phyloP scores from a whole-genome alignment of 2,797 vertebrate genomes.

The Helostoma temminkii region DNA sequence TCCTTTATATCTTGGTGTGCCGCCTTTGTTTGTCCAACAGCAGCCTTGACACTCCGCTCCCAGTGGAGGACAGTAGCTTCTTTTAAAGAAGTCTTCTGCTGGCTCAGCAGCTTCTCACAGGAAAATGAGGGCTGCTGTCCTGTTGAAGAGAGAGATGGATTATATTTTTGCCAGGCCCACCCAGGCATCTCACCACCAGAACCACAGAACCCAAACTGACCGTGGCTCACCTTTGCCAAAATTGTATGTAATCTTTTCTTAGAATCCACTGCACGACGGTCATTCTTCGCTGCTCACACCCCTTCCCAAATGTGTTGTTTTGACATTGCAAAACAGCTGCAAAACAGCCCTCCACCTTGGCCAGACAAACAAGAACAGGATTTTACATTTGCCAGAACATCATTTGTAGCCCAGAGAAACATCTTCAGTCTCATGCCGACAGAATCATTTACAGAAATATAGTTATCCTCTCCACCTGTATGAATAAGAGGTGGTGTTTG shows the following conservation, averaged over 20 bases:
- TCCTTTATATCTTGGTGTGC: conserved; percentile 43
- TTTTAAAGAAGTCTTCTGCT: conserved; percentile 70
- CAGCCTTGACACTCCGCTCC: conserved; percentile 44
- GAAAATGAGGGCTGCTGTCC: conserved; percentile 64
- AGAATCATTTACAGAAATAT: conserved; percentile 22
- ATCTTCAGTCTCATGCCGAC: neutral
- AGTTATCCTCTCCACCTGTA: neutral
- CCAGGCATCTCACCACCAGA: conserved; percentile 73
- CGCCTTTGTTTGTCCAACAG: conserved; percentile 62
- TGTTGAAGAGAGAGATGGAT: conserved; percentile 57
- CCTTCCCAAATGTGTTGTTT: conserved; percentile 7
- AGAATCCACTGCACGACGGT: conserved; percentile 10
- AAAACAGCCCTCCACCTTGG: conserved; percentile 25
- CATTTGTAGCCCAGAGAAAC: neutral
- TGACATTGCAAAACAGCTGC: conserved; percentile 22
- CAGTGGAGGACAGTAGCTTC: conserved; percentile 66
- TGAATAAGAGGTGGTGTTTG: conserved; percentile 17
- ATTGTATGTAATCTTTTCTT: conserved; percentile 31
- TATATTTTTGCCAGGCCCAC: conserved; percentile 78
- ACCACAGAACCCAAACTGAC: conserved; percentile 63
- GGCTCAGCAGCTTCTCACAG: conserved; percentile 63
- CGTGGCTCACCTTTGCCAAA: conserved; percentile 35
- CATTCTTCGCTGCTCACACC: neutral
- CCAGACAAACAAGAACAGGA: conserved; percentile 9
- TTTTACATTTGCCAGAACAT: conserved; percentile 22